Evolutionary conservation across 2,888 invertebrate species (phyloP), one percentile per base, ranked within the genome.

Genomic region (Syritta pipiens): DNA sequence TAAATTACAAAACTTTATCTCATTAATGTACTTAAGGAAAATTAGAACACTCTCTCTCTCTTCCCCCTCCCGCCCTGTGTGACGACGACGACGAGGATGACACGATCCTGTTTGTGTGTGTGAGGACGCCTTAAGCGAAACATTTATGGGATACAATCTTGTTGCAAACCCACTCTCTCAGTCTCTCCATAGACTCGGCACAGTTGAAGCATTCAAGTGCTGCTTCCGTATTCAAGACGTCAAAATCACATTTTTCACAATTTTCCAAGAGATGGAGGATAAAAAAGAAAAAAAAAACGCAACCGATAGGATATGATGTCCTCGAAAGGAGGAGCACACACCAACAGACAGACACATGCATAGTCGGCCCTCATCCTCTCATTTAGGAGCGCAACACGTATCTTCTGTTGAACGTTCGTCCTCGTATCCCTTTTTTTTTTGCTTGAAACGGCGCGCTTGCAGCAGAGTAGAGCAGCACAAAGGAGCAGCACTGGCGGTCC

Each of bases 351-450:
- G 3, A 53, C 42, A 44, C 65, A 35, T 30, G 65, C 32, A 53
- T 44, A 17, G 20, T 3, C 44, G 20, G 28, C 28, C 22, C 12
- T 20, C 24, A 42, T 59, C 42, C 40, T n/a, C n/a, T 51, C 68
- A 59, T 59, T 68, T 59, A 59, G 59, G 30, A 69, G 59, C 69
- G 69, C 59, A 69, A 69, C 69, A 69, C 69, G 69, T 69, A 69
- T 60, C 59, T 60, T 7, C 32, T n/a, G n/a, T n/a, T n/a, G n/a
- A n/a, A n/a, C n/a, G n/a, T n/a, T n/a, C n/a, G n/a, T n/a, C n/a
- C n/a, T n/a, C n/a, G n/a, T n/a, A n/a, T n/a, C n/a, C n/a, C n/a
- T n/a, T 32, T 32, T 59, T 55, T 26, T 51, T 51, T 9, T n/a
- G n/a, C n/a, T n/a, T n/a, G n/a, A n/a, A 57, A 49, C 24, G 42